phyloP scores from a whole-genome alignment of 1,140 invertebrate genomes.

The Penaeus chinensis region DNA sequence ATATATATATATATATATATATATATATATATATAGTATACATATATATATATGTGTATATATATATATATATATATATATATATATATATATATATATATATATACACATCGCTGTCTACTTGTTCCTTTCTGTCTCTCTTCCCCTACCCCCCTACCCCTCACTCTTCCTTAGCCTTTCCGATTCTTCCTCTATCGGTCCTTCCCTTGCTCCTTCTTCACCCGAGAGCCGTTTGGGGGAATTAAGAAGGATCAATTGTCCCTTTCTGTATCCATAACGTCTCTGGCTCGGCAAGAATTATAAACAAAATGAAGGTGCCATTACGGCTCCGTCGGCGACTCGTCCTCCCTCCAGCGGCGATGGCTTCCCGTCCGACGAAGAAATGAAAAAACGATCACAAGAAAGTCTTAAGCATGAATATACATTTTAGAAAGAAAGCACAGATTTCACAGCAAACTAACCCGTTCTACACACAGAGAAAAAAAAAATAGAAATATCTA shows the following conservation, averaged over 20 bases:
- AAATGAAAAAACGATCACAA: conserved; percentile 1
- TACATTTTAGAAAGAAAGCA: not conserved
- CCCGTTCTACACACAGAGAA: not conserved
- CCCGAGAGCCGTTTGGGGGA: not conserved
- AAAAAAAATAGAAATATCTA: conserved; percentile 55
- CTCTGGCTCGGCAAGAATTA: not conserved
- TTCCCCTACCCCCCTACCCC: too few relatives aligned
- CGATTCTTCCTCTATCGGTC: not conserved
- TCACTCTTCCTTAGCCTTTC: not conserved
- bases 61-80: too few relatives aligned
- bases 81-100: too few relatives aligned
- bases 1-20: too few relatives aligned
- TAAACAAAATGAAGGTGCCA: too few relatives aligned
- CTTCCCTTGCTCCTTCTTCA: not conserved
- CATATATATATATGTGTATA: too few relatives aligned
- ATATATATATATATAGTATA: too few relatives aligned
- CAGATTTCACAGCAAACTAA: conserved; percentile 29
- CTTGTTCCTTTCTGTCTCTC: too few relatives aligned
- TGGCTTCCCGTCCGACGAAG: not conserved
- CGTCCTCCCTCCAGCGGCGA: too few relatives aligned
- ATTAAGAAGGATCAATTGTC: not conserved
- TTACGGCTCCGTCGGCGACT: too few relatives aligned
- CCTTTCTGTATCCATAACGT: not conserved
- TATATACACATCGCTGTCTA: too few relatives aligned
- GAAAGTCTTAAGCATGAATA: not conserved